Percentiles rank a stretch among this genome's conserved stretches.
These are phyloP conservation scores for Drosophila kikkawai DNA, from an alignment of 1,140 invertebrate species.

Conservation along the genomic window DNA sequence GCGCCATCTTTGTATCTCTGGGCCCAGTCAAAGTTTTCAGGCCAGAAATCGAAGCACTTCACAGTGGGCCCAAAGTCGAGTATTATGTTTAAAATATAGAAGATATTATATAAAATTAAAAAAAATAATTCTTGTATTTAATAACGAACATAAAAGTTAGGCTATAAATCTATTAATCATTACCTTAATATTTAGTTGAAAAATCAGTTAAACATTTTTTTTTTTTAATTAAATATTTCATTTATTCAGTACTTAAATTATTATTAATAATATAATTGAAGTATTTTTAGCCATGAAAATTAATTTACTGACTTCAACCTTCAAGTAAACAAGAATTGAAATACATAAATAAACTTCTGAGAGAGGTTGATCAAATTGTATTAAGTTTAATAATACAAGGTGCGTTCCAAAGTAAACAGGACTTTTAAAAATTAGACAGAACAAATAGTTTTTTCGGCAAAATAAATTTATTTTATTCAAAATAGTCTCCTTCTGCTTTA, in stretches of 20 bases:
- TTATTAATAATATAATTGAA: too few relatives aligned
- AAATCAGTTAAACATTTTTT: too few relatives aligned
- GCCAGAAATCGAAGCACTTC: slow-evolving; percentile 38
- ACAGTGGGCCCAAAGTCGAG: slow-evolving; percentile 30
- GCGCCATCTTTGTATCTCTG: slow-evolving; percentile 71
- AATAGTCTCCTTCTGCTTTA: too few relatives aligned
- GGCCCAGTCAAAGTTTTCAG: slow-evolving; percentile 45
- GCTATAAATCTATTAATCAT: too few relatives aligned
- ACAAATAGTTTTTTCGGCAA: too few relatives aligned
- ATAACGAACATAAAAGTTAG: neutral
- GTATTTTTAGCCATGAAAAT: neutral
- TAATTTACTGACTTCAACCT: neutral
- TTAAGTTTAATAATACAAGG: neutral
- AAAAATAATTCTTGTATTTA: neutral
- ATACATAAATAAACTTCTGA: neutral
- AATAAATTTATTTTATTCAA: too few relatives aligned
- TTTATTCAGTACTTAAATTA: neutral
- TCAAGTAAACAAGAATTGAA: neutral
- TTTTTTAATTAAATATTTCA: too few relatives aligned
- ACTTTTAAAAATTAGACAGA: too few relatives aligned
- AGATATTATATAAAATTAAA: neutral
- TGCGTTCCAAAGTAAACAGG: too few relatives aligned
- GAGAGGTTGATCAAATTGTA: neutral
- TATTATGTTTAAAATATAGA: neutral
- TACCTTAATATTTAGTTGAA: too few relatives aligned